phyloP scores from a whole-genome alignment of 92 coral and sea anemone genomes.

The Epizoanthus stellaris region DNA sequence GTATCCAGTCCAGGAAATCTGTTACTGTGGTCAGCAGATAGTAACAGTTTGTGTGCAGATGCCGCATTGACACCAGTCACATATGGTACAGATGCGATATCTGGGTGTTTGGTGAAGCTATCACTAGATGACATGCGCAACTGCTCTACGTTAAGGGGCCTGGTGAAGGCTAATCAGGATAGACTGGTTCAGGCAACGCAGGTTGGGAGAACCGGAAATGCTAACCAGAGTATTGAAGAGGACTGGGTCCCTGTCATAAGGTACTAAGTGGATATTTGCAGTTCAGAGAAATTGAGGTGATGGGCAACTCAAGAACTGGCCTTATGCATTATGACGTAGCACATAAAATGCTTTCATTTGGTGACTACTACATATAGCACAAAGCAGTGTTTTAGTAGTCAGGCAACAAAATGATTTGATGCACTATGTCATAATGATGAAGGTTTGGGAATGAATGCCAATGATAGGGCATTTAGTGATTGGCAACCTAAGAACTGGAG shows the following conservation, averaged over 20 bases:
- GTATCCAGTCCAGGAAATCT: slow-evolving; percentile 57
- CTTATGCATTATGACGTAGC: background rate
- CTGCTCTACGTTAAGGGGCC: slow-evolving; percentile 77
- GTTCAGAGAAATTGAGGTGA: background rate
- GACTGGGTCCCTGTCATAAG: slow-evolving; percentile 91
- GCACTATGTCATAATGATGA: too few species aligned
- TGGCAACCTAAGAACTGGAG: too few species aligned
- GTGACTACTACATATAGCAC: background rate
- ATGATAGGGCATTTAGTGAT: too few species aligned
- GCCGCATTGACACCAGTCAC: slow-evolving; percentile 64
- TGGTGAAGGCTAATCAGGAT: slow-evolving; percentile 77
- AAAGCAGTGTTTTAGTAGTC: too few species aligned
- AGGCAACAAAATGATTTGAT: too few species aligned
- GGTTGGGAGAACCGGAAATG: slow-evolving; percentile 94
- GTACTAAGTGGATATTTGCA: slow-evolving; percentile 46
- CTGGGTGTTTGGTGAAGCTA: slow-evolving; percentile 83
- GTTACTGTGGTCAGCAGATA: slow-evolving; percentile 76
- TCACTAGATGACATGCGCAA: slow-evolving; percentile 86
- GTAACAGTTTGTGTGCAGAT: slow-evolving; percentile 75
- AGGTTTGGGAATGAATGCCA: too few species aligned
- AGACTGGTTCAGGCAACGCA: slow-evolving; percentile 82
- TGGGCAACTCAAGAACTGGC: background rate
- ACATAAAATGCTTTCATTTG: background rate
- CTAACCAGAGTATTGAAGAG: slow-evolving; percentile 55
- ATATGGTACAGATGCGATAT: slow-evolving; percentile 75